These are phyloP conservation scores for Lathronympha strigana DNA, from an alignment of 2,888 invertebrate species.

Conservation along the genomic window DNA sequence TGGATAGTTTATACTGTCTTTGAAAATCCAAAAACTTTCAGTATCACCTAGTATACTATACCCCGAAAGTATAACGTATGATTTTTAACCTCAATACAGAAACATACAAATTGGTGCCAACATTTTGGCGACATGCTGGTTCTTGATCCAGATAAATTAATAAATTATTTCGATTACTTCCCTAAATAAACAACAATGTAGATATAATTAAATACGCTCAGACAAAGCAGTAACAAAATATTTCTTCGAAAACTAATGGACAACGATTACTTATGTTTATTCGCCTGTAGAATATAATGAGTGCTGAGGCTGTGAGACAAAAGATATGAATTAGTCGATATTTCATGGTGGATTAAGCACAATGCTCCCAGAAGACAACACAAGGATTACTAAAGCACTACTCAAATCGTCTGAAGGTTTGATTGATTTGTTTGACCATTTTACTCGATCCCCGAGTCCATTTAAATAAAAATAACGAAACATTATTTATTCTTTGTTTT, in stretches of 20 bases:
- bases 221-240: conserved; percentile 22
- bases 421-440: conserved; percentile 25
- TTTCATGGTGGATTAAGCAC: conserved; percentile 43
- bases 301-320: conserved; percentile 40
- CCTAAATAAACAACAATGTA: conserved; percentile 15
- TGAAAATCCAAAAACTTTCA: too few relatives aligned
- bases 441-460: conserved; percentile 6
- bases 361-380: conserved; percentile 41
- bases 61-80: neutral
- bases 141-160: conserved; percentile 1
- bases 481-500: neutral
- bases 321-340: conserved; percentile 45
- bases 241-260: conserved; percentile 36
- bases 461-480: neutral
- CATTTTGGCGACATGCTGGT: neutral
- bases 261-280: conserved; percentile 39
- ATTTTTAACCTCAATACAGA: neutral
- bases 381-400: conserved; percentile 34
- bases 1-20: too few relatives aligned
- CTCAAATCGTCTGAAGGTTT: conserved; percentile 22
- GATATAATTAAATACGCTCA: conserved; percentile 34
- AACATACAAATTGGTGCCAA: neutral
- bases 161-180: neutral
- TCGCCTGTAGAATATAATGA: conserved; percentile 39
- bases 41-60: too few relatives aligned